Base-by-base conservation (phyloP, 2,113 vertebrate species). In the Anarrhichthys ocellatus region DNA sequence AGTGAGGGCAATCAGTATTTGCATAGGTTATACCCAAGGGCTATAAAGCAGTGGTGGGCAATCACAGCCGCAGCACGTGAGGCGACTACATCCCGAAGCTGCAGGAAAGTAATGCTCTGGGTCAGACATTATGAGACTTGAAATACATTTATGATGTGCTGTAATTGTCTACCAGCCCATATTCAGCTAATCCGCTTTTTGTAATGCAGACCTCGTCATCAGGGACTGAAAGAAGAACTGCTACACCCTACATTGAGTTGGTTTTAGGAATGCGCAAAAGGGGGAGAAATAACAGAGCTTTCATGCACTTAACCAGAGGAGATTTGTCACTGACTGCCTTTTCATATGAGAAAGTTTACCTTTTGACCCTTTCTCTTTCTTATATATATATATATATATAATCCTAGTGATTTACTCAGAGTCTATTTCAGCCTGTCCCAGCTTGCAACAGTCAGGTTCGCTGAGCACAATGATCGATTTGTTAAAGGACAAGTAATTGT, bases 401-500 rank as follows among this genome's bases (percentile, higher is more conserved):
- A 89, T 75, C 76, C 40, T 29, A 44, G n/a, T 79, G 65, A 56
- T 50, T 64, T 46, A 69, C 76, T 62, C 61, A 73, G 34, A 76
- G 75, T 85, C 69, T 77, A 81, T 89, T 82, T 83, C 75, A 77
- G 62, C 56, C 11, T 14, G 73, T 87, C 40, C 81, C 88, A 71
- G 48, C 64, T 38, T 40, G 61, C 18, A 48, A 44, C 10, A 24
- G 86, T 78, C 72, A 78, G 32, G 80, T 72, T 67, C 14, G 15
- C 67, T 69, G 78, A 73, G 81, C 38, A 38, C 78, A 92, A 70
- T 85, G 88, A 94, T 91, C 66, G 54, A 36, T 80, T 67, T 82
- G 78, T 89, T 89, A 87, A 80, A 83, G 83, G 84, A 89, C 87
- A 22, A 76, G 77, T 92, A 92, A 92, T 92, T 92, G 92, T 78